phyloP scores from a whole-genome alignment of 2,113 vertebrate species.

The Petaurus breviceps region DNA sequence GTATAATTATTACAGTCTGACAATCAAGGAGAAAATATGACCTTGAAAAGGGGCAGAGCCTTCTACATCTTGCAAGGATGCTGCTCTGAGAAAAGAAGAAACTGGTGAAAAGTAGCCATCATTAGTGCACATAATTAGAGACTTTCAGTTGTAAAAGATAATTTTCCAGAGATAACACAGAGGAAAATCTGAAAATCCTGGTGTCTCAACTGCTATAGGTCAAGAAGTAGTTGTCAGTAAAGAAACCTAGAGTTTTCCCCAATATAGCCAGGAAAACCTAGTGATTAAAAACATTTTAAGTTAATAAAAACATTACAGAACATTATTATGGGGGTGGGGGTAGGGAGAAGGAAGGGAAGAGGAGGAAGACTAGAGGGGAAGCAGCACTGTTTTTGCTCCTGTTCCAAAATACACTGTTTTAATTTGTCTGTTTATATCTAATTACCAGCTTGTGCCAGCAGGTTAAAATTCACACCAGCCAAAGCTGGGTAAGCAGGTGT shows the following conservation, averaged over 20 bases:
- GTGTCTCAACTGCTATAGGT: conserved; percentile 56
- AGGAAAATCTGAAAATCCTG: conserved; percentile 54
- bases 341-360: neutral
- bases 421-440: conserved; percentile 70
- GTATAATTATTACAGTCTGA: conserved; percentile 65
- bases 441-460: conserved; percentile 67
- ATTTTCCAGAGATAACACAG: neutral
- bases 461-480: conserved; percentile 59
- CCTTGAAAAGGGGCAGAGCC: conserved; percentile 51
- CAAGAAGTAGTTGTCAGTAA: conserved; percentile 55
- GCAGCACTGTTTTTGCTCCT: conserved; percentile 50
- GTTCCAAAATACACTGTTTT: conserved; percentile 60
- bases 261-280: conserved; percentile 53
- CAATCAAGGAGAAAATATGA: conserved; percentile 60
- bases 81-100: conserved; percentile 32
- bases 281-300: conserved; percentile 54
- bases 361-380: neutral
- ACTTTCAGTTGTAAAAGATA: conserved; percentile 54
- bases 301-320: conserved; percentile 55
- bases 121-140: conserved; percentile 40
- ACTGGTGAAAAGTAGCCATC: conserved; percentile 32
- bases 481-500: conserved; percentile 55
- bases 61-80: conserved; percentile 44
- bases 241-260: conserved; percentile 55
- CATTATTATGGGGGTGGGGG: neutral